These are phyloP conservation scores for Sigmodon hispidus DNA, from an alignment of 2,113 vertebrate species.

Conservation along the genomic window DNA sequence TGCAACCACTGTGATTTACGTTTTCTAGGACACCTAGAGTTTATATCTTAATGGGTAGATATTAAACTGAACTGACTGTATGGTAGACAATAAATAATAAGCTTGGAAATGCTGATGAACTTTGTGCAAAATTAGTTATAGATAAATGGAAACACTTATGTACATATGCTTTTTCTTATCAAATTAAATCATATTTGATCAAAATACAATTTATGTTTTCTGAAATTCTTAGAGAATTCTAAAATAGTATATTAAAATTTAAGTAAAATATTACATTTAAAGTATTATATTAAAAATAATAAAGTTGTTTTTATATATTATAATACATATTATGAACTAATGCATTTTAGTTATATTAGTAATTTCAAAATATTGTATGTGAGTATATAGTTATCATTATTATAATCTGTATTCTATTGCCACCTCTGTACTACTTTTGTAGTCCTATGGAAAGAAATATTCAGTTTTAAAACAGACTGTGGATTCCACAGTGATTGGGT, in stretches of 20 bases:
- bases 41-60: neutral
- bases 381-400: neutral
- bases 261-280: neutral
- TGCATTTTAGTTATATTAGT: neutral
- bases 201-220: neutral
- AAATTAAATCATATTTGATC: neutral
- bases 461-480: neutral
- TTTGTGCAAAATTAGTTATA: neutral
- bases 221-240: neutral
- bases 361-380: neutral
- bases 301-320: neutral
- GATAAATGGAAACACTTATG: neutral
- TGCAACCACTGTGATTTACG: neutral
- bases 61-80: neutral
- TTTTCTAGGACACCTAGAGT: neutral
- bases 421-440: neutral
- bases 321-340: neutral
- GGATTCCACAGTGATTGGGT: neutral
- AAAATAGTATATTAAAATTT: neutral
- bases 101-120: neutral
- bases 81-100: neutral
- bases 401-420: neutral
- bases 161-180: neutral
- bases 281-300: neutral
- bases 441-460: neutral